These are phyloP conservation scores for Limosa lapponica DNA, from an alignment of 2,797 vertebrate genomes.

Conservation along the genomic window DNA sequence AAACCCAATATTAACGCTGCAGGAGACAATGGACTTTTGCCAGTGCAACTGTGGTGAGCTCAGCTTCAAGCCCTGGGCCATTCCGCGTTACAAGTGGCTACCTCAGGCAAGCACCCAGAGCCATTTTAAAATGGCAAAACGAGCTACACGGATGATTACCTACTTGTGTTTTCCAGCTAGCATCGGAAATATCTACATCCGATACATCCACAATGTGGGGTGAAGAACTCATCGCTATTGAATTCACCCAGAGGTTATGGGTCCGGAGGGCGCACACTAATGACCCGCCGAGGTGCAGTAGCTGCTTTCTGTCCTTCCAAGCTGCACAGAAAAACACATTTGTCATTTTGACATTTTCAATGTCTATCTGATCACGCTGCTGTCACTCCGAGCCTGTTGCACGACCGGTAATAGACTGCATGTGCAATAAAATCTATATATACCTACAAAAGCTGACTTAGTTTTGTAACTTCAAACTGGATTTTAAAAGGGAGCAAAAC, in stretches of 20 bases:
- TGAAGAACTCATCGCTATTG: neutral
- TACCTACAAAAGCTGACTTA: neutral
- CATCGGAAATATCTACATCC: neutral
- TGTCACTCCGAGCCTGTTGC: neutral
- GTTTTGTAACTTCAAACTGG: neutral
- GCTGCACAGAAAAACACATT: neutral
- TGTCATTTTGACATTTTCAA: neutral
- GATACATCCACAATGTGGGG: neutral
- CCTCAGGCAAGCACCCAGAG: neutral
- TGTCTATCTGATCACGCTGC: neutral
- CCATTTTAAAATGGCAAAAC: neutral
- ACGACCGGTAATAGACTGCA: accelerated
- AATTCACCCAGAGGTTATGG: neutral
- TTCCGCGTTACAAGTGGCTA: neutral
- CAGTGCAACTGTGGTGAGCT: neutral
- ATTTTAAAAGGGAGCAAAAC: neutral
- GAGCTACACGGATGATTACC: neutral
- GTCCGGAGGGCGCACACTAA: no score
- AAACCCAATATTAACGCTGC: neutral
- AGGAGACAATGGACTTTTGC: neutral
- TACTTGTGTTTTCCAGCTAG: neutral
- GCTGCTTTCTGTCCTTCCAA: neutral
- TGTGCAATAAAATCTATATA: neutral
- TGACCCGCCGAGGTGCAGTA: accelerated
- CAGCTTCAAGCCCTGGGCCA: neutral